Base-by-base conservation (phyloP, 1,140 invertebrate species). In the Nasonia giraulti region DNA sequence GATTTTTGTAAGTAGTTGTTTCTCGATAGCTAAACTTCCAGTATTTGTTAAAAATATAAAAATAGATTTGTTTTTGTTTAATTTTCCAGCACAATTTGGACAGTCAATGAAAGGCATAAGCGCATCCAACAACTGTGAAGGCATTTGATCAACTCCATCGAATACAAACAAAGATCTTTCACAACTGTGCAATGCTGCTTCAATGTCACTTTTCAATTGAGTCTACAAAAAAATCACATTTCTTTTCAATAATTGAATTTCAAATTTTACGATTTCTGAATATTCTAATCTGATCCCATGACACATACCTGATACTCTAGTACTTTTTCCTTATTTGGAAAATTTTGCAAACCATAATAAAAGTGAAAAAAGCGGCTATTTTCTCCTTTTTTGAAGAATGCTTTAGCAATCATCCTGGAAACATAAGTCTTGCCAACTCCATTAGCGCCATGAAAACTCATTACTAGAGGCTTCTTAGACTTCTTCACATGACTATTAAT, bases 101-200 rank as follows among this genome's bases (percentile, higher is more conserved):
- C 98, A 97, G 92, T 99, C 98, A 27, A 99, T 90, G 91, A 98
- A 96, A 14, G 98, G 97, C 90, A 97, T 97, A n/a, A 99, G 94
- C 14, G 94, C 94, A 91, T 99, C 96, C 20, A 99, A 94, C 10
- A 99, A 90, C 12, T 95, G 95, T 27, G 94, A 90, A 8, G 97
- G 97, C 94, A 99, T 98, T 91, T 99, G 98, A 91, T 99, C 97
- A 14, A 99, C 96, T 94, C 99, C 99, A 94, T 99, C 99, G 94
- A 99, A 99, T 86, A 99, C 96, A 90, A 99, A 99, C 44, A 99
- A 88, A 0, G 97, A 96, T 75, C 93, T 93, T 14, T 94, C 93
- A 93, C 98, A 99, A 11, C 90, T 88, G 55, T 91, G 91, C 10
- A 98, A 94, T 89, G 95, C 94, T 0, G 91, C 91, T 84, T 93